phyloP scores from a whole-genome alignment of 2,888 invertebrate species.

The Caenorhabditis uteleia region DNA sequence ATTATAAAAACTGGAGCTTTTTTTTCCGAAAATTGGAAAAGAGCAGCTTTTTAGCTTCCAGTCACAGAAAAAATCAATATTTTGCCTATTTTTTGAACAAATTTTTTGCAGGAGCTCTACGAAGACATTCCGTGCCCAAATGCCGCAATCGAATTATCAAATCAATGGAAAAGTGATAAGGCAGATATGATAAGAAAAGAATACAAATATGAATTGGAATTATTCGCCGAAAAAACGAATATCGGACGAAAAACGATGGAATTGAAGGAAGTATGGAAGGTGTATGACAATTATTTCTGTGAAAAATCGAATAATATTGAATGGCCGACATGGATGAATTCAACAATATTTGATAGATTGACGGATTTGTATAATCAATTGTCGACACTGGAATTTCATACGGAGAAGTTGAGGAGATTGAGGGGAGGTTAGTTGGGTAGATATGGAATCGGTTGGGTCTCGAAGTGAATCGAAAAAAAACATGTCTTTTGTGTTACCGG shows the following conservation, averaged over 20 bases:
- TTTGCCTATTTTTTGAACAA: too few species aligned
- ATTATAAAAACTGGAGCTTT: too few species aligned
- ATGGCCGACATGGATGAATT: constrained; percentile 64
- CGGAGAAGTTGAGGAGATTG: constrained; percentile 52
- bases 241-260: constrained; percentile 25
- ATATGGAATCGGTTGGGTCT: neutral
- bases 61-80: too few species aligned
- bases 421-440: constrained; percentile 51
- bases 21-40: too few species aligned
- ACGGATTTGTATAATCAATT: constrained; percentile 54
- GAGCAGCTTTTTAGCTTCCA: too few species aligned
- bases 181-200: constrained; percentile 43
- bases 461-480: neutral
- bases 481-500: too few species aligned
- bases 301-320: constrained; percentile 54
- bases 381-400: constrained; percentile 51
- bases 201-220: constrained; percentile 45
- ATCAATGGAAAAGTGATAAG: constrained; percentile 27
- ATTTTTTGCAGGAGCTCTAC: constrained; percentile 60
- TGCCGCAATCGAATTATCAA: constrained; percentile 48
- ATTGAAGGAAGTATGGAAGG: constrained; percentile 54
- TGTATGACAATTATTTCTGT: constrained; percentile 62
- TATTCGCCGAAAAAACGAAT: constrained; percentile 45
- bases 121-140: constrained; percentile 56
- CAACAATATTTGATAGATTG: constrained; percentile 46